Evolutionary conservation across 2,113 vertebrate genomes (phyloP), one percentile per base, ranked within the genome.

Genomic region (Poecile atricapillus): DNA sequence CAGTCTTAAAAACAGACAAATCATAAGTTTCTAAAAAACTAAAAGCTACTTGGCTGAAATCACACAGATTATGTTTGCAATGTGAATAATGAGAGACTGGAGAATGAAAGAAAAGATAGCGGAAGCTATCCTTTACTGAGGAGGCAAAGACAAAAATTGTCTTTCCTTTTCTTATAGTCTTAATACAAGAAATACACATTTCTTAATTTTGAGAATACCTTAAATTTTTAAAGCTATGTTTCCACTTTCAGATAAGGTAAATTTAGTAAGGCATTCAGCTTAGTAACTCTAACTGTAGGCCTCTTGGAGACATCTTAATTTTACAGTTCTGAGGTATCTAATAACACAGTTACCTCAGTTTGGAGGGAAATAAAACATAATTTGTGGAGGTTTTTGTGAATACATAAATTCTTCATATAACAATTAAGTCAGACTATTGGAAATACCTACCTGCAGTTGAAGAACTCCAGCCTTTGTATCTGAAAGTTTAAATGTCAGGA

Each of bases 381-480:
- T 56, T 73, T 63, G 2, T 10, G 4, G 0, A 1, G 1, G 6
- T 35, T 44, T 56, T 62, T 17, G 65, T 10, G 1, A 59, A 44
- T 56, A 37, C n/a, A 47, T 37, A 58, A 31, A 18, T 76, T 83
- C 8, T 60, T 79, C 74, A 73, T 64, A 18, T 2, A 67, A 37
- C 12, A 87, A 21, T 59, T 43, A 59, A 55, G 30, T 79, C 37
- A 82, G 10, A 30, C 53, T 76, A 41, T 28, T 87, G 46, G 33
- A 85, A 92, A 85, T 56, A 74, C 8, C 60, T 76, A 53, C 37
- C 24, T 83, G 25, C 39, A 53, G 64, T 10, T 28, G 21, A 76
- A 73, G 7, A 76, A 19, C n/a, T 76, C 44, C 47, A 83, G 41
- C n/a, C 65, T n/a, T 68, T 69, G 31, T 30, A 35, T 18, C 49